These are phyloP conservation scores for Microplitis demolitor DNA, from an alignment of 1,140 invertebrate species.

Conservation along the genomic window DNA sequence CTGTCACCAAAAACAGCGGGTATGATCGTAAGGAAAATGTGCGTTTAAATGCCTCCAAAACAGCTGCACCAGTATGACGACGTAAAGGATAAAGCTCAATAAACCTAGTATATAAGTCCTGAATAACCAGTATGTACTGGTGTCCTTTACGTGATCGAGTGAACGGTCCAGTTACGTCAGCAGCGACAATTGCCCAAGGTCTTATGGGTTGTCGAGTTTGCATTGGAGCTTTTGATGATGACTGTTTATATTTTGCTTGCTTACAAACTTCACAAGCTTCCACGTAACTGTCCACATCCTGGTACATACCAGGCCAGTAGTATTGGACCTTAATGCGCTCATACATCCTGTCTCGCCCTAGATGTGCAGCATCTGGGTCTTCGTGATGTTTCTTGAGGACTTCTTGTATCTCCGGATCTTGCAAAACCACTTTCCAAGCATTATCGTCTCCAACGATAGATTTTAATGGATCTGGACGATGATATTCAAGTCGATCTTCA, in stretches of 20 bases:
- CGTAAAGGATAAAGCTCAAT: slow-evolving; percentile 17
- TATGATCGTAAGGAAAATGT: slow-evolving; percentile 16
- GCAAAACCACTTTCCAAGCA: slow-evolving; percentile 34
- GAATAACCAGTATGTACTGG: slow-evolving; percentile 9
- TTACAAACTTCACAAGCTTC: slow-evolving; percentile 24
- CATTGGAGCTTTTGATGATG: too few relatives aligned
- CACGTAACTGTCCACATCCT: slow-evolving; percentile 30
- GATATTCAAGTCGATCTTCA: slow-evolving; percentile 23
- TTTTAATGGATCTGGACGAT: not conserved
- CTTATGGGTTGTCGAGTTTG: too few relatives aligned
- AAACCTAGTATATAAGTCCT: slow-evolving; percentile 28
- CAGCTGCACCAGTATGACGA: not conserved
- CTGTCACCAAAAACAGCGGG: slow-evolving; percentile 9
- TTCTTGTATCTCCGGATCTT: not conserved
- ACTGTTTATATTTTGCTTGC: not conserved
- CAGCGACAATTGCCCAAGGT: too few relatives aligned
- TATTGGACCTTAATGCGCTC: slow-evolving; percentile 25
- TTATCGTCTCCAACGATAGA: slow-evolving; percentile 13
- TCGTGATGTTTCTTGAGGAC: slow-evolving; percentile 31
- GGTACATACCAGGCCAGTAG: slow-evolving; percentile 43
- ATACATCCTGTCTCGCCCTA: slow-evolving; percentile 40
- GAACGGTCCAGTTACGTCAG: too few relatives aligned
- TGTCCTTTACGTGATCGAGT: not conserved
- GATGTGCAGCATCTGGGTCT: slow-evolving; percentile 33
- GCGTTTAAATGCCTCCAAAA: slow-evolving; percentile 2